Base-by-base conservation (phyloP, 1,140 invertebrate genomes). In the Temnothorax longispinosus region DNA sequence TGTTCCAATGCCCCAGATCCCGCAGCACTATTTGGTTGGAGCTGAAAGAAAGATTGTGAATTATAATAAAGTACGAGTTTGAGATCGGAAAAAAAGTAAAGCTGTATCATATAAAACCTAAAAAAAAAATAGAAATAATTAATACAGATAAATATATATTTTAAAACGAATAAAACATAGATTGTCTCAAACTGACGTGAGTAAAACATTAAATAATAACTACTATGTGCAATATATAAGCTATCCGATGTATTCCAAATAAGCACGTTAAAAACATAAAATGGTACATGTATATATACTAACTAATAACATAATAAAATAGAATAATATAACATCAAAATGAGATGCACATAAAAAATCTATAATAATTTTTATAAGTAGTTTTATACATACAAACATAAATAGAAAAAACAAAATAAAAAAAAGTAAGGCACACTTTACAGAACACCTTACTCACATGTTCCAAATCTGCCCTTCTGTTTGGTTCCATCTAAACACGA, bases 1-100 rank as follows among this genome's bases (percentile, higher is more conserved):
- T 99, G 99, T 95, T 99, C 99, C 82, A 99, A 95, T 27, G 99
- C 99, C 67, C 99, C 98, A 13, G 99, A 99, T 18, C 99, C 99
- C 65, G 98, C 98, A 18, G 99, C 98, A 95, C 98, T 98, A 93
- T 98, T 98, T 3, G 98, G 97, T 94, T 98, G 98, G 52, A 99
- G 95, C 98, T 99, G 93, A 75, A 95, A 95, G 62, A 93, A 86
- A 72, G 11, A n/a, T 5, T n/a, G n/a, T 13, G 21, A n/a, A 56
- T 4, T 35, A 58, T 38, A 32, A 50, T 27, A 54, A 65, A 69
- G 6, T 56, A 80, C 56, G 52, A 65, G n/a, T 38, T 38, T 71
- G 47, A 64, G 64, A 21, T 78, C 10, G n/a, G 41, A 27, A 71
- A 75, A 62, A 52, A 87, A 69, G 38, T 58, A 11, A 56, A 47